These are phyloP conservation scores for Siphamia tubifer DNA, from an alignment of 2,113 vertebrate species.

Conservation along the genomic window DNA sequence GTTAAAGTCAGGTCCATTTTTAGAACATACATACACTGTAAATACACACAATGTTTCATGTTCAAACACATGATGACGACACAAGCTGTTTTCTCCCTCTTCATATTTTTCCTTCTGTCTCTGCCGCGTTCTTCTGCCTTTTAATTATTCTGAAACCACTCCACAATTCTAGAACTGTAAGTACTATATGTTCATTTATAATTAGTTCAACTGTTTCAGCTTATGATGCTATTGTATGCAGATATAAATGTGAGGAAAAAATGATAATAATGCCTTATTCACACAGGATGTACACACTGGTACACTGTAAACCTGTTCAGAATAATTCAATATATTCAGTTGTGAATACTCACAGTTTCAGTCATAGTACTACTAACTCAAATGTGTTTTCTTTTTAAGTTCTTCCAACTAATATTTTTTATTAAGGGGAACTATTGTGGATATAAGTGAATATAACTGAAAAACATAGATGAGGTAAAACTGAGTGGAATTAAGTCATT, in stretches of 20 bases:
- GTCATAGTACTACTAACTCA: too few species aligned
- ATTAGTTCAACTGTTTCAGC: slow-evolving; percentile 7
- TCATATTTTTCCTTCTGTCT: not conserved
- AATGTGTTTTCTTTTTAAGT: too few species aligned
- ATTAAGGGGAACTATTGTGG: too few species aligned
- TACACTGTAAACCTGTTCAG: too few species aligned
- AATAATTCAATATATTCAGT: too few species aligned
- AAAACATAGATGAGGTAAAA: too few species aligned
- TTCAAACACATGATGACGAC: slow-evolving; percentile 19
- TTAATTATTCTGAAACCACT: slow-evolving; percentile 5
- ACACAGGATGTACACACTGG: too few species aligned
- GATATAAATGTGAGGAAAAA: not conserved
- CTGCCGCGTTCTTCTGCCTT: not conserved
- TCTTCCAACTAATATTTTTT: too few species aligned
- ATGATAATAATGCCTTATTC: too few species aligned
- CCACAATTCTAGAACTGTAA: slow-evolving; percentile 14
- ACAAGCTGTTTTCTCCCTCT: not conserved
- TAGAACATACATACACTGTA: slow-evolving; percentile 43
- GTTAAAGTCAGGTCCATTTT: slow-evolving; percentile 30
- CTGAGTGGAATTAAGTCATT: too few species aligned
- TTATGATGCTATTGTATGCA: slow-evolving; percentile 5
- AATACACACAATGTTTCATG: slow-evolving; percentile 63
- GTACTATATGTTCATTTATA: slow-evolving; percentile 29
- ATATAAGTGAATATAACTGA: too few species aligned
- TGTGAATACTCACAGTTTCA: too few species aligned